Percentiles rank a stretch among this genome's conserved stretches.
Evolutionary conservation across 1,140 invertebrate species (phyloP).

Genomic region (Penaeus indicus): DNA sequence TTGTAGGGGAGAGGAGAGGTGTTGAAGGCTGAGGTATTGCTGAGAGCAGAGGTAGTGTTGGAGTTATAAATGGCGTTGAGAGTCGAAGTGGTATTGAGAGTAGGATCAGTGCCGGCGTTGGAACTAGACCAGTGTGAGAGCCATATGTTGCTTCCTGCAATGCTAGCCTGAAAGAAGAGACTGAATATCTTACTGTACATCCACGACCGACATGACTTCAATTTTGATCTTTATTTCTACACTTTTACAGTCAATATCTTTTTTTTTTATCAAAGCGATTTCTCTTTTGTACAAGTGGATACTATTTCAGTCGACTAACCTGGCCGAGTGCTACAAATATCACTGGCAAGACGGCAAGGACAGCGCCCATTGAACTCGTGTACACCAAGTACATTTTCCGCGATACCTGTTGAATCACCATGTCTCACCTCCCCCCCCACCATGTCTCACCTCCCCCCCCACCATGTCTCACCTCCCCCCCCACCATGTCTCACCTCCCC

Average conservation of each 20-base stretch:
- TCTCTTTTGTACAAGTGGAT: too few relatives aligned
- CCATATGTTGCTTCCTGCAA: conserved; percentile 28
- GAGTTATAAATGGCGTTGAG: neutral
- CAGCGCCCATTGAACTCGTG: conserved; percentile 7
- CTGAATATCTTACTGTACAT: neutral
- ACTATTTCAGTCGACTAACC: neutral
- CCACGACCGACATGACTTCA: too few relatives aligned
- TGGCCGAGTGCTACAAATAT: conserved; percentile 14
- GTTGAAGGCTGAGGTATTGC: too few relatives aligned
- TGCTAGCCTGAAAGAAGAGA: neutral
- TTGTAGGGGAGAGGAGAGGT: too few relatives aligned
- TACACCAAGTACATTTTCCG: conserved; percentile 32
- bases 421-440: conserved; percentile 80
- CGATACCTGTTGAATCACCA: conserved; percentile 11
- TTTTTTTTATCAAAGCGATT: neutral
- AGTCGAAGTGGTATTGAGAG: neutral
- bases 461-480: conserved; percentile 80
- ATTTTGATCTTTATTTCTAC: neutral
- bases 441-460: conserved; percentile 80
- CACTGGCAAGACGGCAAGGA: neutral
- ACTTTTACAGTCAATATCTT: neutral
- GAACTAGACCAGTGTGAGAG: conserved; percentile 25
- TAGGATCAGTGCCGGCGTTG: neutral
- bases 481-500: conserved; percentile 80
- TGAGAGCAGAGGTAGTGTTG: neutral